Percentiles rank a stretch among this genome's conserved stretches.
These are phyloP conservation scores for Eira barbara DNA, from an alignment of 2,113 vertebrate species.

Conservation along the genomic window DNA sequence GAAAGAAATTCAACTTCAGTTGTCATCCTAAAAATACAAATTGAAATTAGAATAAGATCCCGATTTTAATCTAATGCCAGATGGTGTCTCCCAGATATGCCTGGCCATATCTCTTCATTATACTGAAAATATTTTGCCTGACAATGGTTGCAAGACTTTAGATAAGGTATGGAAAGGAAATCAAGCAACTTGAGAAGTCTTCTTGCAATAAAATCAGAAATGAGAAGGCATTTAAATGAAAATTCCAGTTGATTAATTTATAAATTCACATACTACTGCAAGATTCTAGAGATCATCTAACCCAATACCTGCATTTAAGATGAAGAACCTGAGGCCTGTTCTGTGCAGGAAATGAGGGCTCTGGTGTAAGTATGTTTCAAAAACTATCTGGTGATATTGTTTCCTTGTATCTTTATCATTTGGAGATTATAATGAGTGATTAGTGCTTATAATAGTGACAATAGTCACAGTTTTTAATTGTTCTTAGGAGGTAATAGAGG, in stretches of 20 bases:
- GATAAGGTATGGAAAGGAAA: background rate
- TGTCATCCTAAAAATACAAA: background rate
- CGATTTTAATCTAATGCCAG: background rate
- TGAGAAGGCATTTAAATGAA: background rate
- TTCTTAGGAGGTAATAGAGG: background rate
- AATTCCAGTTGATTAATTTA: background rate
- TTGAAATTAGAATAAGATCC: background rate
- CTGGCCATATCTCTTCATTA: background rate
- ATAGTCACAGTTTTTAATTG: background rate
- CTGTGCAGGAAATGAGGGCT: background rate
- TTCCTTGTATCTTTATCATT: background rate
- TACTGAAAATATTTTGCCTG: background rate
- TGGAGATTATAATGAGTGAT: background rate
- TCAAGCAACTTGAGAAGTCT: background rate
- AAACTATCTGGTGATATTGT: background rate
- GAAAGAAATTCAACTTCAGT: background rate
- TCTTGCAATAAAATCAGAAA: background rate
- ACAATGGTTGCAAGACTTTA: background rate
- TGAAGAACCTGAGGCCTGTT: background rate
- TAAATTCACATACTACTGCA: background rate
- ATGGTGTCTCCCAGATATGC: background rate
- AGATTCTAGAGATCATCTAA: background rate
- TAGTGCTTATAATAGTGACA: background rate
- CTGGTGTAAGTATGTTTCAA: background rate
- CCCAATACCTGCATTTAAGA: background rate